These are phyloP conservation scores for silkworm (Bombyx mori) DNA, from an alignment of 1,140 invertebrate species.

Conservation along the genomic window ASM3026992v2 NC_085110.1:12290501-12291000, in stretches of 20 bases:
- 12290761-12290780: constrained; percentile 10
- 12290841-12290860: constrained; percentile 62
- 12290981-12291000: constrained; percentile 56
- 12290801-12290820: constrained; percentile 49
- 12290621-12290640: constrained; percentile 53
- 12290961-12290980: constrained; percentile 49
- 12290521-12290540: constrained; percentile 48
- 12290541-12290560: constrained; percentile 40
- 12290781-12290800: constrained; percentile 5
- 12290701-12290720: constrained; percentile 34
- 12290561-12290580: constrained; percentile 62
- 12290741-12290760: constrained; percentile 14
- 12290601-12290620: constrained; percentile 69
- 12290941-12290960: constrained; percentile 44
- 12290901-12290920: constrained; percentile 49
- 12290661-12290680: constrained; percentile 36
- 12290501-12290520: constrained; percentile 18
- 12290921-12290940: constrained; percentile 47
- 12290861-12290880: constrained; percentile 47
- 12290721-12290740: constrained; percentile 26
- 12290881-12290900: constrained; percentile 58
- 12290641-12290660: constrained; percentile 45
- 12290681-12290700: constrained; percentile 19
- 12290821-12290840: constrained; percentile 59
- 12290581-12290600: constrained; percentile 51